Evolutionary conservation across 2,113 vertebrate genomes (phyloP), one percentile per base, ranked within the genome.

Genomic region (Diphyllodes magnificus): DNA sequence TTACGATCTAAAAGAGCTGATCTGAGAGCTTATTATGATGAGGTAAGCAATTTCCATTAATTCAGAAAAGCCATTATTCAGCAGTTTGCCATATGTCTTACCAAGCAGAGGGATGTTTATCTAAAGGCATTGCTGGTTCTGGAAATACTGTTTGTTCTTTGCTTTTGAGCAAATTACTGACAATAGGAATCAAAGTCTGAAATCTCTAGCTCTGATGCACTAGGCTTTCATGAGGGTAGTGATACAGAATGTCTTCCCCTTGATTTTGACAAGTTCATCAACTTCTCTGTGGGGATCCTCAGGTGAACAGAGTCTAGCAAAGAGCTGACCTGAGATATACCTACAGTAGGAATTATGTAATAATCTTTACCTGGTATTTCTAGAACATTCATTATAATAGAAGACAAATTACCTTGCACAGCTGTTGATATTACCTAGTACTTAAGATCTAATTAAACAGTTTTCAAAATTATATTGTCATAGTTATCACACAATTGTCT

Each of bases 1-100:
- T 98, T 99, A 51, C 97, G 99, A 92, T 98, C 95, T 82, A 99
- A 99, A 98, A 98, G 99, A 97, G 99, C 98, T 10, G 99, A 99
- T 87, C 97, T 99, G 95, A 98, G 99, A 96, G 98, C 99, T 97
- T 99, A 99, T 97, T 99, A 99, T 50, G 99, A 99, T 97, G 99
- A 99, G 99, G 99, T 99, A 97, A 99, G 98, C 80, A 68, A 49
- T 80, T 96, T 92, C 61, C 59, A 23, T 63, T 65, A 71, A 39
- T 86, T 77, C 71, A 54, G 57, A 82, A 86, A 56, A 88, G 31
- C 40, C 35, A 25, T 51, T 82, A 5, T 21, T 72, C 49, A 49
- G 68, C 47, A 39, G 10, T 39, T 70, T 86, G 35, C 70, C 18
- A 1, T 42, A n/a, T 53, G 37, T 44, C 28, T 82, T 88, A 56